Evolutionary conservation across 2,113 vertebrate genomes (phyloP), one percentile per base, ranked within the genome.

Genomic region (Charadrius vociferus): DNA sequence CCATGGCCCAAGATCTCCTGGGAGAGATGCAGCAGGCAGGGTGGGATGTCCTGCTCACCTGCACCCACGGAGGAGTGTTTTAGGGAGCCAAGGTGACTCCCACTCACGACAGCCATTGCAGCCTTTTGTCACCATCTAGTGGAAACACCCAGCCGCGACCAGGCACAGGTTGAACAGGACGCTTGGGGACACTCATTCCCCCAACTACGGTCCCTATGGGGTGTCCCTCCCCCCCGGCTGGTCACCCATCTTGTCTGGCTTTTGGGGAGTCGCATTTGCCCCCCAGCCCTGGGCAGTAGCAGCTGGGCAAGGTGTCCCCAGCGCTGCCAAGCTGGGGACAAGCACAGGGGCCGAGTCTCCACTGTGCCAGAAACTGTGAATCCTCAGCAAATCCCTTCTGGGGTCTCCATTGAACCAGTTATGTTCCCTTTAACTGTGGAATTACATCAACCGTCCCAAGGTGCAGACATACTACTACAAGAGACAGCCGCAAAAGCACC

Each of bases 81-180:
- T 0, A 3, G 34, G 47, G 8, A 61, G 67, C 50, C 27, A 8
- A 12, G 47, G 56, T 15, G 15, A 32, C 18, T 67, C 45, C 50
- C 87, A 29, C 53, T 4, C 3, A 30, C 43, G 55, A 83, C 75
- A 14, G 7, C 22, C 20, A 7, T 7, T 16, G 49, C 74, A 61
- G 92, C 71, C 62, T 73, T 86, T 86, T 94, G 96, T 91, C 90
- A 86, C 97, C 97, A 95, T 83, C 97, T 97, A 94, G 96, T 78
- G 97, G 97, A 59, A 88, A 70, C 26, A 23, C 3, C 6, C 15
- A 29, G 83, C 63, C 3, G 36, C 12, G 52, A 50, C 29, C 56
- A 12, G 56, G 65, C 72, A 20, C 27, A 2, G 68, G 21, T 58
- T 29, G 70, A 41, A 1, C 24, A 9, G 50, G 29, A 32, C 16